These are phyloP conservation scores for Zaprionus bogoriensis DNA, from an alignment of 2,888 invertebrate species.

Conservation along the genomic window DNA sequence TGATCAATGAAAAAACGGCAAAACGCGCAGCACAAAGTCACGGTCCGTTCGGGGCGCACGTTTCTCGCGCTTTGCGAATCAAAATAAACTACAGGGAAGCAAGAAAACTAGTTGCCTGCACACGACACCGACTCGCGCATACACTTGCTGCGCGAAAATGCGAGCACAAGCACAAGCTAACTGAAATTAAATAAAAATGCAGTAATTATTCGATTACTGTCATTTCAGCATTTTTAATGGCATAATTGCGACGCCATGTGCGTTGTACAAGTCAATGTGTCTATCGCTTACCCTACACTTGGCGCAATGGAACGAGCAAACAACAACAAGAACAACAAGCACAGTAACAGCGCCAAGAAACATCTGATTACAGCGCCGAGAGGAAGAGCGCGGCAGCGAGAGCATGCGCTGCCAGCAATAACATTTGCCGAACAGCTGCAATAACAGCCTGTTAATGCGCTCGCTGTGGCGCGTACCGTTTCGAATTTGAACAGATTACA, in stretches of 20 bases:
- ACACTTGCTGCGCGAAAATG: constrained; percentile 10
- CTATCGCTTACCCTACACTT: too few relatives aligned
- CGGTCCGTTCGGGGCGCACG: constrained; percentile 35
- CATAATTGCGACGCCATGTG: constrained; percentile 9
- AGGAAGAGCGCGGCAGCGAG: not conserved
- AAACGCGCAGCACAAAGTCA: constrained; percentile 14
- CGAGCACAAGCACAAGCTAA: not conserved
- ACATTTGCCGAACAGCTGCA: constrained; percentile 19
- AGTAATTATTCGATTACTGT: not conserved
- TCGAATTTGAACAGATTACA: constrained; percentile 17
- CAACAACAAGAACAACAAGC: constrained; percentile 23
- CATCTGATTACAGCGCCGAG: not conserved
- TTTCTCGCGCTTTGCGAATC: constrained; percentile 31
- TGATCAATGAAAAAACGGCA: constrained; percentile 9
- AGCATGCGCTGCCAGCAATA: constrained; percentile 38
- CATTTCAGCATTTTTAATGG: not conserved
- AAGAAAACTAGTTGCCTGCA: constrained; percentile 15
- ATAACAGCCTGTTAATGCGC: constrained; percentile 4
- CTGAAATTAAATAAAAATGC: not conserved
- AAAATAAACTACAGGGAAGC: constrained; percentile 24
- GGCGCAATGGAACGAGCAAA: not conserved
- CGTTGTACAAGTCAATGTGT: constrained; percentile 23
- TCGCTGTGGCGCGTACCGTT: not conserved
- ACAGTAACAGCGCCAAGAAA: not conserved
- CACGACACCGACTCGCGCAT: constrained; percentile 13